phyloP scores from a whole-genome alignment of 1,140 invertebrate species.

The Periplaneta americana region DNA sequence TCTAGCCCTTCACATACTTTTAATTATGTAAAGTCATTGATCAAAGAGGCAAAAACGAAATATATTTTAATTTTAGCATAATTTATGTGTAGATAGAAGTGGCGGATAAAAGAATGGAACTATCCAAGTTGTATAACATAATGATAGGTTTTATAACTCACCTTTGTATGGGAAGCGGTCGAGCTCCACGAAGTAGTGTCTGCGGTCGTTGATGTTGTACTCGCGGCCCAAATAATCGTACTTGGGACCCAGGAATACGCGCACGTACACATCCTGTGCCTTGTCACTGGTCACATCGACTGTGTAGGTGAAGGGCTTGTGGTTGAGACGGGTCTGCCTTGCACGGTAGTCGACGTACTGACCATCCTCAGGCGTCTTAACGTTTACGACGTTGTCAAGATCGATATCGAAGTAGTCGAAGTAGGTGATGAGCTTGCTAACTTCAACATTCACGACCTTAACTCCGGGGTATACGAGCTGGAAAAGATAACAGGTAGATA shows the following conservation, averaged over 20 bases:
- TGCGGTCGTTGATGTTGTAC: conserved; percentile 41
- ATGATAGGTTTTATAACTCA: conserved; percentile 25
- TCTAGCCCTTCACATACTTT: too few relatives aligned
- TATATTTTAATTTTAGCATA: too few relatives aligned
- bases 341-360: conserved; percentile 49
- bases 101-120: too few relatives aligned
- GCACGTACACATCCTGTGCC: conserved; percentile 45
- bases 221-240: conserved; percentile 49
- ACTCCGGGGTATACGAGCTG: conserved; percentile 53
- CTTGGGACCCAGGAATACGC: conserved; percentile 64
- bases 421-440: conserved; percentile 37
- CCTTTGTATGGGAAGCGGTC: conserved; percentile 39
- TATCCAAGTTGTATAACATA: conserved; percentile 21
- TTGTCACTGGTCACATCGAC: conserved; percentile 52
- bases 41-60: too few relatives aligned
- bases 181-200: conserved; percentile 57
- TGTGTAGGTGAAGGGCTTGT: conserved; percentile 58
- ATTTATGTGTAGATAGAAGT: too few relatives aligned
- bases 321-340: conserved; percentile 50
- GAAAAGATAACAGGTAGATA: conserved; percentile 38
- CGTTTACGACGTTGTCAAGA: conserved; percentile 26
- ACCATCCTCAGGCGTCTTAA: conserved; percentile 20
- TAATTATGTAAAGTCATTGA: too few relatives aligned
- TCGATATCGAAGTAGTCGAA: conserved; percentile 29
- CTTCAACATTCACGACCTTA: conserved; percentile 51